Evolutionary conservation across 2,888 invertebrate species (phyloP).

Genomic region (Dromius quadrimaculatus): DNA sequence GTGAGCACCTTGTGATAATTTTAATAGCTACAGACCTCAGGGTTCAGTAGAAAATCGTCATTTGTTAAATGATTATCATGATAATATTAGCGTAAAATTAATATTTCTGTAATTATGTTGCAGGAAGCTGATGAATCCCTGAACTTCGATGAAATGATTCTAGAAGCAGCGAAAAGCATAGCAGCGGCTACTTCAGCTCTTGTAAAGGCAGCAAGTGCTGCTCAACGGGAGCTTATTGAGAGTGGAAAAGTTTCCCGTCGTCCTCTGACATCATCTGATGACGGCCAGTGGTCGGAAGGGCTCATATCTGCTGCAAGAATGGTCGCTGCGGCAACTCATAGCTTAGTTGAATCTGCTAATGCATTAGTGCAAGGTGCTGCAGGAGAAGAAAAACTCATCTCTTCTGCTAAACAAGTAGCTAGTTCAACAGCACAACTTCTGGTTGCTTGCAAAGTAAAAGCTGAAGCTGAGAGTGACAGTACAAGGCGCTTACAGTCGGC

Average conservation of each 20-base stretch:
- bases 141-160: constrained; percentile 99
- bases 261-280: constrained; percentile 88
- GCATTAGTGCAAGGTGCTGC: constrained; percentile 93
- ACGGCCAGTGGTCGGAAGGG: constrained; percentile 98
- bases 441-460: constrained; percentile 99
- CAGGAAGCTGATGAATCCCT: constrained; percentile 88
- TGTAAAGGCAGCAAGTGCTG: constrained; percentile 96
- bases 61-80: no score
- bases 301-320: constrained; percentile 94
- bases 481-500: constrained; percentile 92
- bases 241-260: constrained; percentile 89
- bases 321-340: constrained; percentile 98
- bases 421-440: constrained; percentile 96
- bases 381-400: constrained; percentile 95
- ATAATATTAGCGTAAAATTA: no score
- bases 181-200: constrained; percentile 97
- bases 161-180: constrained; percentile 98
- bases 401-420: constrained; percentile 96
- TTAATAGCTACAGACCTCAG: no score
- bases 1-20: no score
- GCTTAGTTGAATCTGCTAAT: constrained; percentile 97
- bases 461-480: constrained; percentile 94
- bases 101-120: no score
- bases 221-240: constrained; percentile 94
- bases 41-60: no score